Conservation (phyloP, 2,113 vertebrate genomes). For the Hiodon tergisus region DNA sequence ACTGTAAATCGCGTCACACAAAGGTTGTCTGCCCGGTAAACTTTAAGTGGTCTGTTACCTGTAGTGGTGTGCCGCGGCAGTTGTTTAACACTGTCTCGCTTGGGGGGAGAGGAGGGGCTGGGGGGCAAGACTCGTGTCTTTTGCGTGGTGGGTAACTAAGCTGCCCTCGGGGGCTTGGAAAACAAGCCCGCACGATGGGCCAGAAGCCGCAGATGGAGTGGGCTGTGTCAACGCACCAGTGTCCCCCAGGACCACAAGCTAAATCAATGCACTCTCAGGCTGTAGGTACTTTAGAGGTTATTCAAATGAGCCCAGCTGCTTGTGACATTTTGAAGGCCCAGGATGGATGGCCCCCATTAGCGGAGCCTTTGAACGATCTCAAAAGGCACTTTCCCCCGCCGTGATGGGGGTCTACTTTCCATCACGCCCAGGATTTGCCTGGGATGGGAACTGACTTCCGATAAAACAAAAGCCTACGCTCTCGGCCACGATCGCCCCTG, state of each 20-base stretch:
- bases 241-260: constrained; percentile 50
- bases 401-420: constrained; percentile 52
- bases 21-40: too few relatives aligned
- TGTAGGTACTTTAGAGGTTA: constrained; percentile 60
- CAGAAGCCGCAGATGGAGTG: constrained; percentile 48
- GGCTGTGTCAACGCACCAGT: constrained; percentile 59
- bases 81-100: too few relatives aligned
- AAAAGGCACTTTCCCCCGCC: constrained; percentile 59
- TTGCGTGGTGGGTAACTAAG: constrained; percentile 38
- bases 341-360: constrained; percentile 70
- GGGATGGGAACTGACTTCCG: constrained; percentile 47
- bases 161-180: constrained; percentile 43
- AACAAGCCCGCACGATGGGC: constrained; percentile 55
- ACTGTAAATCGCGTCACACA: too few relatives aligned
- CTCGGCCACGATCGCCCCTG: constrained; percentile 39
- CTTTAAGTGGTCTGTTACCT: too few relatives aligned
- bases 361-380: constrained; percentile 61
- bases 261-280: constrained; percentile 59
- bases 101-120: too few relatives aligned
- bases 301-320: constrained; percentile 62
- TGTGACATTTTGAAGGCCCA: constrained; percentile 74
- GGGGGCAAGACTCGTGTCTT: too few relatives aligned
- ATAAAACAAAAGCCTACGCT: constrained; percentile 55
- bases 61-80: too few relatives aligned
- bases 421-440: constrained; percentile 56